Percentiles rank a stretch among this genome's conserved stretches.
Conservation (phyloP, 2,797 vertebrate species). For the Dermochelys coriacea region DNA sequence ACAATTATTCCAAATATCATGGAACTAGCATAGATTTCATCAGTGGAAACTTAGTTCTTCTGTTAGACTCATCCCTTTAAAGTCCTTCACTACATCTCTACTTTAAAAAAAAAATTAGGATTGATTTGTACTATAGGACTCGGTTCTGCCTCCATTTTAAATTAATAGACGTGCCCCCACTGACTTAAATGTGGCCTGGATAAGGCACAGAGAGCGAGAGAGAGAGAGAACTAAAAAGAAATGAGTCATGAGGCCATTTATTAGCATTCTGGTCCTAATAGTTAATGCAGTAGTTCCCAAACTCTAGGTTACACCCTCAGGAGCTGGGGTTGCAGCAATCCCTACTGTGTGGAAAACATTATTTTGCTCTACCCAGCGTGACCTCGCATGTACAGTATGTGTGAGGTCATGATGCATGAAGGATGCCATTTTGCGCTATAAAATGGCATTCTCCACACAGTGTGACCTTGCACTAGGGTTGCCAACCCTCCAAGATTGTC, state of each 20-base stretch:
- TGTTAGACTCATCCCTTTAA: not conserved
- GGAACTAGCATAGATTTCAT: not conserved
- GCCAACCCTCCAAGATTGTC: too few species aligned
- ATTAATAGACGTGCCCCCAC: accelerated
- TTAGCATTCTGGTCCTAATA: not conserved
- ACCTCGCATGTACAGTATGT: not conserved
- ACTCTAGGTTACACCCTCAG: not conserved
- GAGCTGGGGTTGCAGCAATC: not conserved
- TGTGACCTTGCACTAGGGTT: not conserved
- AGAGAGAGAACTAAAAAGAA: not conserved
- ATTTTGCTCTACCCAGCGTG: not conserved
- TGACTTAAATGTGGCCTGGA: not conserved
- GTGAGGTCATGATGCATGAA: not conserved
- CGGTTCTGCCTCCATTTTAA: accelerated
- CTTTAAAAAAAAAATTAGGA: not conserved
- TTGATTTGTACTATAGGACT: not conserved
- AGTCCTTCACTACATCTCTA: not conserved
- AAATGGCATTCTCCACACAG: not conserved
- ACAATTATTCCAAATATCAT: not conserved
- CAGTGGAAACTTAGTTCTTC: not conserved
- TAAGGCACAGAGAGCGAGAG: not conserved
- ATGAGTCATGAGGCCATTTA: not conserved
- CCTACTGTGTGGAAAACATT: not conserved
- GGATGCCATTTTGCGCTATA: not conserved
- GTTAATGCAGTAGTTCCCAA: not conserved